These are phyloP conservation scores for Microcebus jonahi DNA, from an alignment of 2,113 vertebrate genomes.

Conservation along the genomic window DNA sequence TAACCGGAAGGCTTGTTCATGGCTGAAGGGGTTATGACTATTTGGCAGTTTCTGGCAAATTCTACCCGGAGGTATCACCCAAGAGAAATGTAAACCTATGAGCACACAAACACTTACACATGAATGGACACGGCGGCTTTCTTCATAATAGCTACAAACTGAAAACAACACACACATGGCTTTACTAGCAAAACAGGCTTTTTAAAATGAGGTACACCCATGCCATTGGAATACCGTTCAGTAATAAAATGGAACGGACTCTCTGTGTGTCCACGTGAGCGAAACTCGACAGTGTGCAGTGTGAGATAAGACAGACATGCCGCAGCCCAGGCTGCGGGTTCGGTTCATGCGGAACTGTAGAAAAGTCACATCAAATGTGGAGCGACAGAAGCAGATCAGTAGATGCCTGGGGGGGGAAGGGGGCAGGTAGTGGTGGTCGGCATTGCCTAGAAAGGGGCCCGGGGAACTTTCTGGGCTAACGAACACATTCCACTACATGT, in stretches of 20 bases:
- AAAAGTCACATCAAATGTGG: not conserved
- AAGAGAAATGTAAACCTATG: not conserved
- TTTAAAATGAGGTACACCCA: not conserved
- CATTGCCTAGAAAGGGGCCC: not conserved
- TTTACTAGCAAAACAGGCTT: not conserved
- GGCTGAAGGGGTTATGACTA: too few species aligned
- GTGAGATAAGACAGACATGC: not conserved
- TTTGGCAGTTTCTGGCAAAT: not conserved
- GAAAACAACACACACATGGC: not conserved
- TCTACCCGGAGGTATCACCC: not conserved
- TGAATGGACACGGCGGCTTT: not conserved
- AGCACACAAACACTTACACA: not conserved
- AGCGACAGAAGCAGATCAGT: not conserved
- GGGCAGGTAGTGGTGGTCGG: accelerated
- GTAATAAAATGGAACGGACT: not conserved
- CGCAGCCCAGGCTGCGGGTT: accelerated
- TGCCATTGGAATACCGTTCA: accelerated
- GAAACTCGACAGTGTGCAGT: not conserved
- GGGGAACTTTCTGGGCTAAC: not conserved
- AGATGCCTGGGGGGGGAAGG: not conserved
- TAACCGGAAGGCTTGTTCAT: accelerated
- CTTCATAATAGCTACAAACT: not conserved
- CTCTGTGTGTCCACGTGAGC: accelerated
- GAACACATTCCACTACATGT: too few species aligned
- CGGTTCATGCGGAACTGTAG: not conserved